A percentile compares a stretch with the other conserved stretches of the same genome.
These are phyloP conservation scores for Aegithalos caudatus DNA, from an alignment of 2,113 vertebrate species.

Conservation along the genomic window DNA sequence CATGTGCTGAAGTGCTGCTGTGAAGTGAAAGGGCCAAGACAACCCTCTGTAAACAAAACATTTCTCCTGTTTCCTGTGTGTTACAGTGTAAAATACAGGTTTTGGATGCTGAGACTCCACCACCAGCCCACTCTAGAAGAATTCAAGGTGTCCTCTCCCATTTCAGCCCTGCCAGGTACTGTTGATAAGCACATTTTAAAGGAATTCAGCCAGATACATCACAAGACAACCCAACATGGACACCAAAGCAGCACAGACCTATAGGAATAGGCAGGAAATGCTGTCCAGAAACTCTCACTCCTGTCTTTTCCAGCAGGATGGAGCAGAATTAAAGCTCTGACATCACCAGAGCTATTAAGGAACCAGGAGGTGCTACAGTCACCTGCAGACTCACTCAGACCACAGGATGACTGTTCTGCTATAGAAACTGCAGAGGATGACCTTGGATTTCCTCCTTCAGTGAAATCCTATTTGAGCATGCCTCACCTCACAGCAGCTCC, in stretches of 20 bases:
- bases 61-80: neutral
- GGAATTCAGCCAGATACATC: neutral
- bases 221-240: neutral
- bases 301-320: neutral
- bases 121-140: neutral
- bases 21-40: neutral
- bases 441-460: neutral
- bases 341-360: neutral
- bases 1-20: neutral
- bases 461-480: neutral
- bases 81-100: rapidly evolving
- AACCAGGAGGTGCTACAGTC: neutral
- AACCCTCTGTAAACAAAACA: neutral
- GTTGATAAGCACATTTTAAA: neutral
- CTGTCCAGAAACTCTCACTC: neutral
- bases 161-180: neutral
- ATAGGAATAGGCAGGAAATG: neutral
- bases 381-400: neutral
- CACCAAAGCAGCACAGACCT: neutral
- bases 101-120: neutral
- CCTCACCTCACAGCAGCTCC: neutral
- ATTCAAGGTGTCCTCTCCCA: neutral
- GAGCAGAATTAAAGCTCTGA: neutral
- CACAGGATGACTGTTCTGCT: neutral
- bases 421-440: neutral